These are phyloP conservation scores for Scaptomyza hsui DNA, from an alignment of 1,140 invertebrate species.

Conservation along the genomic window DNA sequence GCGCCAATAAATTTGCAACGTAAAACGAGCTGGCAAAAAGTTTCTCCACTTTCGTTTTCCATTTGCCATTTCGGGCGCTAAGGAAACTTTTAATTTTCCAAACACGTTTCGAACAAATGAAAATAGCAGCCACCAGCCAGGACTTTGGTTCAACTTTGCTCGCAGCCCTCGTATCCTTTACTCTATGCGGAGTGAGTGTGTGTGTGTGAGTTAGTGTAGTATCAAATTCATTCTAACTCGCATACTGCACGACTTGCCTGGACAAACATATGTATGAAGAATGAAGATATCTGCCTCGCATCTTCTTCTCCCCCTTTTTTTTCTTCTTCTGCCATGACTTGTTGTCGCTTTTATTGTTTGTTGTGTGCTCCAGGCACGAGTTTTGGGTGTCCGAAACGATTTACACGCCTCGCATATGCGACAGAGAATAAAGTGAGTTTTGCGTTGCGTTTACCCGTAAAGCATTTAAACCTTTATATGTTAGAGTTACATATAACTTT, in stretches of 20 bases:
- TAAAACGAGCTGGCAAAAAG: constrained; percentile 46
- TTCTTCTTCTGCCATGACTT: background rate
- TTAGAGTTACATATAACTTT: too few species aligned
- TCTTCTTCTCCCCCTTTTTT: too few species aligned
- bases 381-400: constrained; percentile 39
- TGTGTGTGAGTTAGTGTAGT: constrained; percentile 16
- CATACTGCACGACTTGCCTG: constrained; percentile 49
- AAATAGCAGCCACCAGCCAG: constrained; percentile 54
- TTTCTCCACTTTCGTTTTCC: constrained; percentile 65
- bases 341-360: constrained; percentile 33
- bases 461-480: constrained; percentile 11
- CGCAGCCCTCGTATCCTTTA: background rate
- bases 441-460: background rate
- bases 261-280: constrained; percentile 58
- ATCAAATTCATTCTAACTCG: constrained; percentile 54
- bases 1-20: constrained; percentile 57
- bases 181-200: constrained; percentile 26
- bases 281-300: constrained; percentile 45
- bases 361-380: constrained; percentile 22
- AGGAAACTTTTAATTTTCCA: constrained; percentile 73
- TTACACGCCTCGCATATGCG: constrained; percentile 30
- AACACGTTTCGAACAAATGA: constrained; percentile 76
- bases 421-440: constrained; percentile 8
- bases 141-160: constrained; percentile 10
- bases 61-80: constrained; percentile 4